Conservation (phyloP, 2,888 invertebrate genomes). For the Netelia inedita region DNA sequence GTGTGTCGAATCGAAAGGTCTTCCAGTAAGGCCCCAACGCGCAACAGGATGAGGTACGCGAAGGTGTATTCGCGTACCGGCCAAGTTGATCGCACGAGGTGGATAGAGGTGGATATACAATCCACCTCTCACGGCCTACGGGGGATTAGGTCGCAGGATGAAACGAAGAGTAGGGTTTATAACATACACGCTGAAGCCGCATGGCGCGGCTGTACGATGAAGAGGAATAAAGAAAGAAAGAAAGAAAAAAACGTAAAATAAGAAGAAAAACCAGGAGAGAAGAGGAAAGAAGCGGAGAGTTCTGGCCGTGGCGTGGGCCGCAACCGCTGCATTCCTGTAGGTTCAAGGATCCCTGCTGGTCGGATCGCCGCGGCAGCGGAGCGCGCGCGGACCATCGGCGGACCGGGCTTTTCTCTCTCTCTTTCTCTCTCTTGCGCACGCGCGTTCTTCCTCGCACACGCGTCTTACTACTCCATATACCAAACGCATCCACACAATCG, state of each 20-base stretch:
- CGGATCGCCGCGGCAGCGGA: constrained; percentile 61
- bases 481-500: constrained; percentile 23
- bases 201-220: constrained; percentile 66
- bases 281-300: constrained; percentile 66
- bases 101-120: constrained; percentile 16
- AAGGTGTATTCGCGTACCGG: background rate
- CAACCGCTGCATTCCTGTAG: constrained; percentile 83
- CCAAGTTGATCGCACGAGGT: background rate
- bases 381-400: constrained; percentile 56
- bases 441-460: constrained; percentile 26
- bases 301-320: constrained; percentile 79
- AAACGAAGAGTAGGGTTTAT: constrained; percentile 71
- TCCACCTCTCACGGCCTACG: constrained; percentile 54
- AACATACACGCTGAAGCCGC: constrained; percentile 71
- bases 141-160: constrained; percentile 69
- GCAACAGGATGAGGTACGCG: background rate
- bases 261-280: constrained; percentile 74
- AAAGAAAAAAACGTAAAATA: constrained; percentile 76
- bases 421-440: constrained; percentile 29
- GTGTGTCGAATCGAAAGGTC: background rate
- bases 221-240: constrained; percentile 77
- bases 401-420: constrained; percentile 20
- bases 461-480: constrained; percentile 50
- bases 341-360: constrained; percentile 83
- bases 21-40: background rate